A percentile compares a stretch with the other conserved stretches of the same genome.
These are phyloP conservation scores for Clamator glandarius DNA, from an alignment of 2,797 vertebrate species.

Conservation along the genomic window DNA sequence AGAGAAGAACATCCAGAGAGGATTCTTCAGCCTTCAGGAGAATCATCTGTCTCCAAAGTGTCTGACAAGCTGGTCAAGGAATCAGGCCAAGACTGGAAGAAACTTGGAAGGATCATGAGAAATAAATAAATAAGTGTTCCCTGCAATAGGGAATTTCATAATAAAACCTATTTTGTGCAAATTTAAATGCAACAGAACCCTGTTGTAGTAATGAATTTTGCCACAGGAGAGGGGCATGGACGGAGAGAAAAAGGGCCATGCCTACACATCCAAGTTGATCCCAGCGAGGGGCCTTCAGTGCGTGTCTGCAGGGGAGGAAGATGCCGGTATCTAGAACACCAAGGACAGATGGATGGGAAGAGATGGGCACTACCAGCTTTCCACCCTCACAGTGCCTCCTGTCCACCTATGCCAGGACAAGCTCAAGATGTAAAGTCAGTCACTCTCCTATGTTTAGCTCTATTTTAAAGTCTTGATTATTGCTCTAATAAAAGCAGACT, in stretches of 20 bases:
- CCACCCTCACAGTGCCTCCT: background rate
- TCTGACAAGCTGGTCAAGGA: background rate
- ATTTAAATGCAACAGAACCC: constrained; percentile 34
- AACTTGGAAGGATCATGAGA: background rate
- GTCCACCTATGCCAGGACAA: background rate
- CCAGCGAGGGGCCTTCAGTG: background rate
- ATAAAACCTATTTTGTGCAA: constrained; percentile 53
- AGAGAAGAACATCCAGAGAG: background rate
- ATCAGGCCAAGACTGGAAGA: constrained; percentile 17
- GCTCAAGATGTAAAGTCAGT: background rate
- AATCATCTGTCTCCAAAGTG: background rate
- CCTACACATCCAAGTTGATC: background rate
- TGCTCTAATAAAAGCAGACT: constrained; percentile 22
- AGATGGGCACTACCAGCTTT: background rate
- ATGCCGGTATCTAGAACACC: background rate
- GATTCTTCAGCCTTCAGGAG: background rate
- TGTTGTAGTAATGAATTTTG: background rate
- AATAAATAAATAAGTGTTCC: constrained; percentile 39
- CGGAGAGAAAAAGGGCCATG: background rate
- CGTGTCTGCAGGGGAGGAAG: background rate
- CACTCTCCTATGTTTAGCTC: background rate
- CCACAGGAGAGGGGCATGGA: background rate
- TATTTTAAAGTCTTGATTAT: constrained; percentile 18
- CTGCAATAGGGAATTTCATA: background rate
- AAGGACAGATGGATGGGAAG: background rate